Base-by-base conservation (phyloP, 2,888 invertebrate species). In the Thymelicus lineola region DNA sequence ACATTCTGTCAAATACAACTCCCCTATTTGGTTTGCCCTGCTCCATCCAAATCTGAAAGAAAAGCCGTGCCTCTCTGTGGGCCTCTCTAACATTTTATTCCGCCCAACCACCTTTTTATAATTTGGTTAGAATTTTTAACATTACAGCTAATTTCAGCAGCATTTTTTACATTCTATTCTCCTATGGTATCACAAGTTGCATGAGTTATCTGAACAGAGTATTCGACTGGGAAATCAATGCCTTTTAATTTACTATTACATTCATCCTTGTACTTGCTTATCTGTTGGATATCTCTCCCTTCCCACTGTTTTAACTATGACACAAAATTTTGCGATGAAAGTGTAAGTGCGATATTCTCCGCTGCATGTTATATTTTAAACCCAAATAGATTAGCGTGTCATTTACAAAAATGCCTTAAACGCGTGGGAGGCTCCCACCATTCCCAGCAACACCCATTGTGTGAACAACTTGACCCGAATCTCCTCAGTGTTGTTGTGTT, bases 361-460 rank as follows among this genome's bases (percentile, higher is more conserved):
- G 46, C 74, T 74, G 74, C 15, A 67, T 58, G 71, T 72, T 20
- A 20, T 69, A 7, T 28, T 71, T 76, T 76, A 66, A 2, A 53
- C 65, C 60, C 55, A 48, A 71, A 71, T 71, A 75, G 71, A 50
- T 50, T 50, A 38, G 28, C 46, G 62, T 58, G 72, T 74, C 75
- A 78, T 79, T 79, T 77, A 79, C 81, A 84, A 73, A 82, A 82
- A 82, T 82, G 78, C 79, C 78, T 75, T 79, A 81, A 81, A 76
- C 79, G 77, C 79, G 82, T 88, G 89, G 81, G 89, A 89, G 82
- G 80, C 85, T 90, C 90, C 77, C 90, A 90, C 86, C 86, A 85
- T 73, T 73, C 28, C 45, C n/a, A 63, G 73, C 74, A 77, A 80
- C 75, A 75, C 66, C 81, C 76, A 86, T 89, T 89, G 87, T 89